These are phyloP conservation scores for Drosophila fuyamai DNA, from an alignment of 1,140 invertebrate genomes.

Conservation along the genomic window DNA sequence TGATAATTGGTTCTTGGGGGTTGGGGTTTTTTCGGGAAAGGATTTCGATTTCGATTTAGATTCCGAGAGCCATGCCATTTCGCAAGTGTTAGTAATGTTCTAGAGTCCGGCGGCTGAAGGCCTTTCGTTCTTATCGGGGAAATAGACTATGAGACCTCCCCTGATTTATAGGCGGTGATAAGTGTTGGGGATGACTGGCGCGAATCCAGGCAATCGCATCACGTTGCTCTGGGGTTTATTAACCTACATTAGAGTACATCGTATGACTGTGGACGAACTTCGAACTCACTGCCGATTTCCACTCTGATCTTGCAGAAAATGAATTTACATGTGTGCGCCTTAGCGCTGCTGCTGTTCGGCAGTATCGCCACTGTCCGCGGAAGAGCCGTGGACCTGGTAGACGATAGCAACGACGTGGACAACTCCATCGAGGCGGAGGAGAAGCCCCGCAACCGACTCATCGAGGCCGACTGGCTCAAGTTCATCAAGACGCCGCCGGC, in stretches of 20 bases:
- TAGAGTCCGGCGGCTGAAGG: conserved; percentile 37
- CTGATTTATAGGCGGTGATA: conserved; percentile 22
- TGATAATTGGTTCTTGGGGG: neutral
- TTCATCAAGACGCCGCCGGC: conserved; percentile 85
- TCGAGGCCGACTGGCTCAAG: conserved; percentile 85
- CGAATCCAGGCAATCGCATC: conserved; percentile 5
- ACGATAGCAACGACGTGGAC: conserved; percentile 74
- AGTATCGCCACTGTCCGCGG: conserved; percentile 57
- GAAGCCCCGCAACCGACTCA: conserved; percentile 49
- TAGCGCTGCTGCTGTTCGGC: conserved; percentile 79
- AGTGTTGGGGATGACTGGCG: conserved; percentile 37
- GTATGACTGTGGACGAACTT: conserved; percentile 31
- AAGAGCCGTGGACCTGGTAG: conserved; percentile 74
- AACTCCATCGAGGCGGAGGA: conserved; percentile 73
- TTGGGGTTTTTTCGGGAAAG: conserved; percentile 3
- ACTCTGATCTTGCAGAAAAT: conserved; percentile 77
- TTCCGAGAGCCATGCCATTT: conserved; percentile 10
- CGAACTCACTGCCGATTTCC: conserved; percentile 18
- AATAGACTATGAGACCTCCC: conserved; percentile 28
- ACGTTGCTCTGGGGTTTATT: conserved; percentile 56
- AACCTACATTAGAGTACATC: conserved; percentile 65
- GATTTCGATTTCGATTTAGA: neutral
- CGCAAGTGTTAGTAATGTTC: conserved; percentile 43
- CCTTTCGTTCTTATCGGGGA: conserved; percentile 38
- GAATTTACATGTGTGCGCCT: conserved; percentile 81